These are phyloP conservation scores for Spisula subtruncata DNA, from an alignment of 2,888 invertebrate species.

Conservation along the genomic window DNA sequence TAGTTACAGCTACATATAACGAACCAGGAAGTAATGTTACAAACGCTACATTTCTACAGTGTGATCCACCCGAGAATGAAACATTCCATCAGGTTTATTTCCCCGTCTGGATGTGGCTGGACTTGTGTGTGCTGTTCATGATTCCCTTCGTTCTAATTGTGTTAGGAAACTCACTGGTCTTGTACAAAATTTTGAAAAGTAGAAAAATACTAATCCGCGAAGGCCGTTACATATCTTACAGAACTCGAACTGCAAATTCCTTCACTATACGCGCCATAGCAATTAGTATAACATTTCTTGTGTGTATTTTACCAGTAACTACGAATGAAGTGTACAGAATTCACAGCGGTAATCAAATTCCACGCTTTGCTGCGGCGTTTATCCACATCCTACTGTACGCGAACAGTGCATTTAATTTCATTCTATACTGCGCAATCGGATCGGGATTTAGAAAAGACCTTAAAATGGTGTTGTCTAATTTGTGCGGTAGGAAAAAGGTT, in stretches of 20 bases:
- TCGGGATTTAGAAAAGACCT: constrained; percentile 63
- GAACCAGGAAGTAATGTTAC: neutral
- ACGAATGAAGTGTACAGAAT: constrained; percentile 46
- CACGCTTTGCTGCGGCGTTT: constrained; percentile 32
- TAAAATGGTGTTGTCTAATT: constrained; percentile 46
- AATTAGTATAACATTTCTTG: constrained; percentile 58
- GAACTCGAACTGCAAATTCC: constrained; percentile 58
- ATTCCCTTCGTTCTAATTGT: constrained; percentile 61
- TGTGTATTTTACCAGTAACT: constrained; percentile 58
- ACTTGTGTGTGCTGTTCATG: constrained; percentile 53
- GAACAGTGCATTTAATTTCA: constrained; percentile 63
- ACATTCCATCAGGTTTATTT: constrained; percentile 50
- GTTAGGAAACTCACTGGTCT: constrained; percentile 53
- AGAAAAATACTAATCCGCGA: constrained; percentile 44
- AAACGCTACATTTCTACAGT: neutral
- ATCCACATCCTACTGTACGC: constrained; percentile 62
- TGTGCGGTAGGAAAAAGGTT: constrained; percentile 34
- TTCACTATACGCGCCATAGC: constrained; percentile 66
- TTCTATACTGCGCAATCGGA: constrained; percentile 65
- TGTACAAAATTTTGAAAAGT: constrained; percentile 60
- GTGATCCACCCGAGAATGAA: constrained; percentile 24
- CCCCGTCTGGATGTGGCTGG: constrained; percentile 62
- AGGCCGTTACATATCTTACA: constrained; percentile 35
- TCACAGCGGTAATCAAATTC: neutral
- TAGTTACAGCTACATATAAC: neutral